These are phyloP conservation scores for Macrosteles quadrilineatus DNA, from an alignment of 1,140 invertebrate species.

Conservation along the genomic window DNA sequence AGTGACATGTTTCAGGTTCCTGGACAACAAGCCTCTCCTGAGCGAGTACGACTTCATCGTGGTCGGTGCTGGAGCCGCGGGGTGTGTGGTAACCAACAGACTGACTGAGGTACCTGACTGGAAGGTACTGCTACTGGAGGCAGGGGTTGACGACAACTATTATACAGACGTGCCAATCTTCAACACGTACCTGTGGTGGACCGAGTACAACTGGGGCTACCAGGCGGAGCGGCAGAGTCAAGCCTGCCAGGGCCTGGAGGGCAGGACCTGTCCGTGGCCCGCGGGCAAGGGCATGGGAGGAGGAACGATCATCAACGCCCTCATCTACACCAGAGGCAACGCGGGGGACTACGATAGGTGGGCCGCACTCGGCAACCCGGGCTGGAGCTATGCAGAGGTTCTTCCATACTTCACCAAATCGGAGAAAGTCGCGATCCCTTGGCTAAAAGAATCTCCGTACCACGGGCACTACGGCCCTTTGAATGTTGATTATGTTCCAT, in stretches of 20 bases:
- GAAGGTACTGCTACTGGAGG: constrained; percentile 60
- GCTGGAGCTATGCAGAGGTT: constrained; percentile 61
- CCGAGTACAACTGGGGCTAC: constrained; percentile 68
- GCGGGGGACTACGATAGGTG: constrained; percentile 73
- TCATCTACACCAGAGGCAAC: constrained; percentile 87
- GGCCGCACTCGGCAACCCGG: constrained; percentile 65
- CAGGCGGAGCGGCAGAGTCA: constrained; percentile 62
- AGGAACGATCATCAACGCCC: constrained; percentile 77
- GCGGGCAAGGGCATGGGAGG: constrained; percentile 70
- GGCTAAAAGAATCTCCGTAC: constrained; percentile 47
- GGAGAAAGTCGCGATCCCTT: constrained; percentile 49
- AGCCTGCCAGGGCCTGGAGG: constrained; percentile 57
- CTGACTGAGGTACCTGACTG: constrained; percentile 54
- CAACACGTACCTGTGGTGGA: constrained; percentile 54
- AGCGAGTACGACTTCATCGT: constrained; percentile 43
- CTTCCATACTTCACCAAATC: constrained; percentile 60
- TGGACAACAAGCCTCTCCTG: constrained; percentile 40
- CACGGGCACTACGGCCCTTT: constrained; percentile 45
- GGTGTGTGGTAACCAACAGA: constrained; percentile 59
- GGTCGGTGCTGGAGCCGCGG: constrained; percentile 60
- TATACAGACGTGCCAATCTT: constrained; percentile 64
- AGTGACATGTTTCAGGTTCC: no score
- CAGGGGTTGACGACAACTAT: constrained; percentile 67
- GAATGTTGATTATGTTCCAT: constrained; percentile 39
- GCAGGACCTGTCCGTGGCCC: constrained; percentile 57